These are phyloP conservation scores for Nasua narica DNA, from an alignment of 2,797 vertebrate species.

Conservation along the genomic window DNA sequence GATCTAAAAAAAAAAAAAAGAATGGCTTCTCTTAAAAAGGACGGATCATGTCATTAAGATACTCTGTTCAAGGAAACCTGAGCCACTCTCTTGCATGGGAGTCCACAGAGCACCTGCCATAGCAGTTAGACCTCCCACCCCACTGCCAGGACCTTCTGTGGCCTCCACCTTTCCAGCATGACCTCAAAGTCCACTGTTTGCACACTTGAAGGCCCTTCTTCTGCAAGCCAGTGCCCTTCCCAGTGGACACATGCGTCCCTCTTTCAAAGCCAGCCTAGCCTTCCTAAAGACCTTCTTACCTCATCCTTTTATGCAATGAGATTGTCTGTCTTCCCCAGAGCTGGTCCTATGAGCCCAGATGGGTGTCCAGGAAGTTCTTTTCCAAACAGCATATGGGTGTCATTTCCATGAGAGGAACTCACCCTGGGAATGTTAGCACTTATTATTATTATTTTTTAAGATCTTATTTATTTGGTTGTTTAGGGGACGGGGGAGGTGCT, in stretches of 20 bases:
- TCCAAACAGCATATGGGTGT: neutral
- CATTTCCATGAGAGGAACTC: neutral
- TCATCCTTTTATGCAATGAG: neutral
- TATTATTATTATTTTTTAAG: neutral
- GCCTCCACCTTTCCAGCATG: neutral
- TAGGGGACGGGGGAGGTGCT: neutral
- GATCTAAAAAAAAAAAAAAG: too few species aligned
- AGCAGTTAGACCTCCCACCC: neutral
- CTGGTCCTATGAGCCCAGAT: neutral
- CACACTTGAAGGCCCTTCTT: neutral
- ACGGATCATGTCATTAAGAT: neutral
- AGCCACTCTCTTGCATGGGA: neutral
- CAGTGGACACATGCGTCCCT: neutral
- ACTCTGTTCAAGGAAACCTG: neutral
- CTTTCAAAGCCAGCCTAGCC: neutral
- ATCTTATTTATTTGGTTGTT: neutral
- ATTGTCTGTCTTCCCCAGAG: neutral
- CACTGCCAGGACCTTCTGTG: neutral
- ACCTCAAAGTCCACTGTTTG: neutral
- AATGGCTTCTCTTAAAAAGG: neutral
- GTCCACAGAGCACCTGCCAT: too few species aligned
- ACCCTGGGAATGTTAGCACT: neutral
- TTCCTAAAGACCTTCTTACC: neutral
- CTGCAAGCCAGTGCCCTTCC: neutral
- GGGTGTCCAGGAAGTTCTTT: neutral